Evolutionary conservation across 2,888 invertebrate species (phyloP), one percentile per base, ranked within the genome.

Genomic region (Standfussiana lucernea): DNA sequence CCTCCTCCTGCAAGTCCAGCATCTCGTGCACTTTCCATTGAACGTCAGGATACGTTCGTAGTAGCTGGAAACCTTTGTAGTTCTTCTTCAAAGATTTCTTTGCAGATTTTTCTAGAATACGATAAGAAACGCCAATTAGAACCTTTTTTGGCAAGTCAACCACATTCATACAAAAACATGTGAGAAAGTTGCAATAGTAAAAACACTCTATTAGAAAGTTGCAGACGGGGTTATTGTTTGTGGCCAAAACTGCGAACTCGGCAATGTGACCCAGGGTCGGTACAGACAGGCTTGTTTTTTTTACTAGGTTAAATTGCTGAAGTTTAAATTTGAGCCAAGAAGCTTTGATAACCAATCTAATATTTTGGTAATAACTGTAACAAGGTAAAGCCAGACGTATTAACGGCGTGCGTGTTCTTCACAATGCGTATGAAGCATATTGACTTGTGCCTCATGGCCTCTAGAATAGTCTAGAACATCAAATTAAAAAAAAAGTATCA

Each of bases 1-100:
- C 95, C 21, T 97, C 97, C 62, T 97, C 97, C 78, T 96, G 94
- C 64, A 97, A 89, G 50, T 96, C 96, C 79, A 96, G 83, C 89
- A 97, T 91, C 50, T 96, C 95, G 50, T 93, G 93, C 32, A 97
- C 94, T 85, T 97, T 96, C 95, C 95, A 95, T 72, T 91, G 92
- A 3, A 90, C 91, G 65, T 97, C 96, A 13, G 96, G 95, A 84
- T 93, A 95, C 13, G 95, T 91, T 68, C 97, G 91, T 13, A 97
- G 85, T 45, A 97, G 89, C 88, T 97, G 97, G 89, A 96, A 97
- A 42, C 97, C 97, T 90, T 96, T 97, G 88, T 97, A 97, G 82
- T 93, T 97, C 88, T 95, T 96, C 89, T 94, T 96, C 18, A 94
- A 77, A 11, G 95, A 88, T 82, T 96, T 96, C 87, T 95, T 96